Evolutionary conservation across 2,888 invertebrate species (phyloP), one percentile per base, ranked within the genome.

Genomic region (Pharmacophagus antenor): DNA sequence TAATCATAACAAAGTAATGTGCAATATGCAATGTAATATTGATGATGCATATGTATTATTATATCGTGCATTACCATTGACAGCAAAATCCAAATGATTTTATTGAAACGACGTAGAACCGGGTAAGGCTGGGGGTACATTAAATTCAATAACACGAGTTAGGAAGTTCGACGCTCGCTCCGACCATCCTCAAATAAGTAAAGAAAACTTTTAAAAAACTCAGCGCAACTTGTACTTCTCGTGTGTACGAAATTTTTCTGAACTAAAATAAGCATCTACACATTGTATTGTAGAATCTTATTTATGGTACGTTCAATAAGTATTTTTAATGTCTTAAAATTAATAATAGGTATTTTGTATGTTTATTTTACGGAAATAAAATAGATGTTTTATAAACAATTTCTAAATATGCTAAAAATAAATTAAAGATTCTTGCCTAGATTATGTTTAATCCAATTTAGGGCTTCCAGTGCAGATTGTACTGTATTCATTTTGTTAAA

Each of bases 101-200:
- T 80, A 82, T 85, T 80, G 80, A 74, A 78, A 79, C 78, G 77
- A 81, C 81, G 82, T 80, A 79, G 79, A 79, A 74, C 77, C 82
- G 82, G 79, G 81, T 80, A 79, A 76, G 76, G 72, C 75, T 63
- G 74, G 81, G 81, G 84, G 85, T 87, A 88, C 85, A 88, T 88
- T 88, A 88, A 88, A 89, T 88, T 90, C 88, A 88, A 90, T 90
- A 90, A 89, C 86, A 80, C 82, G 83, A 89, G 88, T 90, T 90
- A 88, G 84, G 72, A 85, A 88, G 86, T 87, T 88, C 84, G 85
- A 79, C 84, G 86, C 85, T 86, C 86, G 82, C 85, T 77, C 76
- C 87, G 86, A 85, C 86, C 86, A 87, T 88, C 88, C 85, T 87
- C 87, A 86, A 87, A 88, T 88, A 87, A 88, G 82, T 85, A 85